Base-by-base conservation (phyloP, 23 tunicate genomes). In the Corella eumyota region DNA sequence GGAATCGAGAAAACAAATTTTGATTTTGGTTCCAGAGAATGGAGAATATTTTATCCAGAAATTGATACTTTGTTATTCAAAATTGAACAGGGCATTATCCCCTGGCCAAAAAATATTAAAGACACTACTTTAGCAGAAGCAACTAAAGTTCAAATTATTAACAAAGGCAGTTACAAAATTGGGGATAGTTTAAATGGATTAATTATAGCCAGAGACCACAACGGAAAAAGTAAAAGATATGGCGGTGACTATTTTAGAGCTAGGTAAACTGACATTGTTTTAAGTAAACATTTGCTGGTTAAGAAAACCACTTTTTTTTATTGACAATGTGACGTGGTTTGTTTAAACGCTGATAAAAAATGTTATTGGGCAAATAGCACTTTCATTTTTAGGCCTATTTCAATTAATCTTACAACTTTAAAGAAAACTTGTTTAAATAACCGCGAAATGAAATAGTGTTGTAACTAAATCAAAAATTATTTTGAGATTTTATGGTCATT, bases 201-300 rank as follows among this genome's bases (percentile, higher is more conserved):
- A 48, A 48, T 48, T 4, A 3, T 2, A 48, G 5, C 4, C 54
- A 48, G 54, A 4, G 54, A 48, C 24, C 24, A 2, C 54, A 3
- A 4, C 24, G 54, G 54, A 2, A 48, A 48, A 21, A 4, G 2
- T 2, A 48, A 48, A 48, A 48, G 3, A 2, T 48, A 48, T 4
- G 54, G 54, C 5, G 54, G 54, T 3, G 54, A 48, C 54, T 48
- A 48, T 4, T 48, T 48, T 4, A 48, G 54, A 48, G 54, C 54
- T 21, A 48, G 54, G 54, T 48, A 48, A 3, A 48, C 13, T 15
- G 11, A 9, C 13, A 40, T 40, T 9, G 15, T 40, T 15, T 9
- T 11, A 40, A 15, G 48, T 9, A 40, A 9, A 40, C 15, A 40
- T n/a, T n/a, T n/a, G n/a, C n/a, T n/a, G n/a, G n/a, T n/a, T n/a